Evolutionary conservation across 2,797 vertebrate species (phyloP).

Genomic region (Meda fulgida): DNA sequence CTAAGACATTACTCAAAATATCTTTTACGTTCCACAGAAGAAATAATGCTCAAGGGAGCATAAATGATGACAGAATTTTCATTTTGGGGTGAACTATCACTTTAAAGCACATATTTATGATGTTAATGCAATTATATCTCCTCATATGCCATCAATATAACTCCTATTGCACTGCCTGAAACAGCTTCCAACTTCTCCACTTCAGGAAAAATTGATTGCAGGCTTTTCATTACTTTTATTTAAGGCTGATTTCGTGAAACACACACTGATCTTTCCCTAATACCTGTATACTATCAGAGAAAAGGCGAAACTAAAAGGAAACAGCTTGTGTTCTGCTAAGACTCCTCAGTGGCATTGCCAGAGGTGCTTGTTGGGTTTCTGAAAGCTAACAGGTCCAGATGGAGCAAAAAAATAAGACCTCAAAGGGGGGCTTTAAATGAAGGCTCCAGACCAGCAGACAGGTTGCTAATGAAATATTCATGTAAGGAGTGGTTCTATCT

Average conservation of each 20-base stretch:
- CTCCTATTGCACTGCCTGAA: neutral
- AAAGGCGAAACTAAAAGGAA: slow-evolving; percentile 50
- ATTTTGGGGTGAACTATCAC: neutral
- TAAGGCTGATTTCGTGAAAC: slow-evolving; percentile 23
- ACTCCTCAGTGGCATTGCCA: slow-evolving; percentile 60
- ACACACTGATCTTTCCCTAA: slow-evolving; percentile 11
- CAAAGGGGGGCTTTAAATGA: slow-evolving; percentile 62
- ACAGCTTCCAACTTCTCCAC: slow-evolving; percentile 18
- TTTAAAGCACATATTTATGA: neutral
- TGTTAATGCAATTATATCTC: neutral
- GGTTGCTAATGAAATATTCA: slow-evolving; percentile 72
- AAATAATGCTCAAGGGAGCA: neutral
- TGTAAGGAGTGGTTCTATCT: slow-evolving; percentile 62
- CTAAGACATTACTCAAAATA: neutral
- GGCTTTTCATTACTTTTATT: slow-evolving; percentile 24
- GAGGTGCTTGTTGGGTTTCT: slow-evolving; percentile 63
- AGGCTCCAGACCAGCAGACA: slow-evolving; percentile 63
- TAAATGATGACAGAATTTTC: neutral
- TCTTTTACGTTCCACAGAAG: slow-evolving; percentile 3
- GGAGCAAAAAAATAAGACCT: slow-evolving; percentile 63
- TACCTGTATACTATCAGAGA: slow-evolving; percentile 46
- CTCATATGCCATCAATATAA: neutral
- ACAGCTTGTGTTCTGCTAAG: slow-evolving; percentile 44
- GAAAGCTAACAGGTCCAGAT: slow-evolving; percentile 60
- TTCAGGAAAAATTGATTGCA: slow-evolving; percentile 5